Conservation (phyloP, 2,797 vertebrate genomes). For the Poliocrania exsul region DNA sequence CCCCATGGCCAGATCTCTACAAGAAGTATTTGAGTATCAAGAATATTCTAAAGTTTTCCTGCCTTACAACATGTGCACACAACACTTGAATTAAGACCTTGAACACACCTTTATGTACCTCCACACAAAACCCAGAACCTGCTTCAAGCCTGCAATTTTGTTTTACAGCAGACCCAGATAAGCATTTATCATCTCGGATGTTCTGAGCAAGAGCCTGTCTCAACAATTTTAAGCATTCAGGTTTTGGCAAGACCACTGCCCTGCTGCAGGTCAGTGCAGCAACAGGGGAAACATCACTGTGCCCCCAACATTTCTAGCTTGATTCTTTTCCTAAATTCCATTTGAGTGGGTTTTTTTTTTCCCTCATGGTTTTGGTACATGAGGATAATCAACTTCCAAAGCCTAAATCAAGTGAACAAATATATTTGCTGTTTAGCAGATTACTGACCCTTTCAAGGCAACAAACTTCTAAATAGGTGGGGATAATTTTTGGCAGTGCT, state of each 20-base stretch:
- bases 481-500: background rate
- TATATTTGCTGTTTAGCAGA: background rate
- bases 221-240: background rate
- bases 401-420: background rate
- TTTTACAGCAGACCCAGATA: background rate
- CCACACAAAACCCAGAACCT: background rate
- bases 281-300: rapidly evolving
- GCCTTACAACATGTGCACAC: rapidly evolving
- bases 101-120: background rate
- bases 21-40: rapidly evolving
- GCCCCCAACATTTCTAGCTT: rapidly evolving
- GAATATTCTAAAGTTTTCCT: rapidly evolving
- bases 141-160: background rate
- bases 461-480: background rate
- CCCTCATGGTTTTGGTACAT: rapidly evolving
- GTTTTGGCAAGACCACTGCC: background rate
- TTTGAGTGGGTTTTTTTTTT: background rate
- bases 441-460: background rate
- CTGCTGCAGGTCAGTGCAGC: background rate
- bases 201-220: background rate
- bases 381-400: background rate
- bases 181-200: rapidly evolving
- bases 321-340: background rate
- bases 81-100: background rate
- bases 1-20: background rate